Conservation (phyloP, 2,888 invertebrate genomes). For the Mongoloraphidia duomilia region DNA sequence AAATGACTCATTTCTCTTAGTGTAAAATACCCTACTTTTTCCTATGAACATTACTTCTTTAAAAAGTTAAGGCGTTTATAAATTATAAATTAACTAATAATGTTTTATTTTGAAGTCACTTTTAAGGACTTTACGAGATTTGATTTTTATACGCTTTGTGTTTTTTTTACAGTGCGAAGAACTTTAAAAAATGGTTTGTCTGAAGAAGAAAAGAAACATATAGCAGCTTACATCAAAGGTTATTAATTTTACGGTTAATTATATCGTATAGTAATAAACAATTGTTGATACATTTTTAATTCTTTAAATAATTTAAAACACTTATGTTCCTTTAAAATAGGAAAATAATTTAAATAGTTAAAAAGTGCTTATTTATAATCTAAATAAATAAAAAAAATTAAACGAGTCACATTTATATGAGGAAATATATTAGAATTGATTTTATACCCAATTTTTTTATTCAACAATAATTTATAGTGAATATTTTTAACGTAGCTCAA, state of each 20-base stretch:
- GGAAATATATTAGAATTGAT: too few species aligned
- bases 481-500: too few species aligned
- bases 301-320: too few species aligned
- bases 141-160: not conserved
- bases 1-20: not conserved
- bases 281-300: not conserved
- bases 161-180: conserved; percentile 51
- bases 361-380: too few species aligned
- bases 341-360: too few species aligned
- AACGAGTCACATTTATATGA: too few species aligned
- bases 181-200: conserved; percentile 68
- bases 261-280: not conserved
- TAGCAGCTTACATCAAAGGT: conserved; percentile 59
- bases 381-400: too few species aligned
- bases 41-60: not conserved
- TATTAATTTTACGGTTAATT: conserved; percentile 32
- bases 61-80: too few species aligned
- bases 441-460: too few species aligned
- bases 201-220: conserved; percentile 66
- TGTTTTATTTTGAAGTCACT: conserved; percentile 3
- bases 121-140: not conserved
- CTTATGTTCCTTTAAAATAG: too few species aligned
- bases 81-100: too few species aligned
- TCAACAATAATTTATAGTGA: too few species aligned
- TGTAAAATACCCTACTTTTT: not conserved